A percentile compares a stretch with the other conserved stretches of the same genome.
These are phyloP conservation scores for Crotalus horridus DNA, from an alignment of 2,113 vertebrate species.

Conservation along the genomic window DNA sequence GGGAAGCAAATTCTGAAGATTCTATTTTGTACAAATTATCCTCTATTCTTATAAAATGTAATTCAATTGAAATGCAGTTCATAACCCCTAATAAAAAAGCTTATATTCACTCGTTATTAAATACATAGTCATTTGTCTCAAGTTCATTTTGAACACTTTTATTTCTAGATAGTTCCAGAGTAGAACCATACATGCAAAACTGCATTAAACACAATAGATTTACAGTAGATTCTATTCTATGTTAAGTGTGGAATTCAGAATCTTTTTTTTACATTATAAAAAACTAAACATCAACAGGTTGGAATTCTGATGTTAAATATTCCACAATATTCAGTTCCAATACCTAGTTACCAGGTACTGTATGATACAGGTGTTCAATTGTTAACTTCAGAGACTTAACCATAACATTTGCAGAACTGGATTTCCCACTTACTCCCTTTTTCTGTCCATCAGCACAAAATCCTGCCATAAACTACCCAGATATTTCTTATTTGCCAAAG, in stretches of 20 bases:
- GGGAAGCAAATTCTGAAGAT: not conserved
- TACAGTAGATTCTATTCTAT: slow-evolving; percentile 67
- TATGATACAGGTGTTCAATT: slow-evolving; percentile 35
- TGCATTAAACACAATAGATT: slow-evolving; percentile 62
- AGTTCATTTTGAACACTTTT: slow-evolving; percentile 60
- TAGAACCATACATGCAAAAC: slow-evolving; percentile 72
- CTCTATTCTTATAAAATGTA: not conserved
- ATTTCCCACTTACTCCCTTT: slow-evolving; percentile 16
- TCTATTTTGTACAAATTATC: not conserved
- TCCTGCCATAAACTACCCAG: slow-evolving; percentile 63
- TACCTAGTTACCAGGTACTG: slow-evolving; percentile 67
- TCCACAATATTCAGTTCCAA: slow-evolving; percentile 58
- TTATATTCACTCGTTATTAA: not conserved
- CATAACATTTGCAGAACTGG: slow-evolving; percentile 41
- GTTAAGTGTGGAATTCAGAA: slow-evolving; percentile 64
- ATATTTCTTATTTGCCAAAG: slow-evolving; percentile 57
- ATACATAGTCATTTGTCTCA: not conserved
- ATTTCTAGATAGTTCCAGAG: slow-evolving; percentile 65
- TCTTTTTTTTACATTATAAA: slow-evolving; percentile 60
- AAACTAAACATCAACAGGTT: slow-evolving; percentile 61
- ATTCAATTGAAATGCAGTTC: not conserved
- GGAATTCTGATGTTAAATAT: slow-evolving; percentile 55
- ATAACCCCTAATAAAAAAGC: not conserved
- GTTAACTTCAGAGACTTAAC: slow-evolving; percentile 42
- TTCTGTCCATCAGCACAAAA: slow-evolving; percentile 58